Percentiles rank a stretch among this genome's conserved stretches.
These are phyloP conservation scores for Cactoblastis cactorum DNA, from an alignment of 2,888 invertebrate genomes.

Conservation along the genomic window DNA sequence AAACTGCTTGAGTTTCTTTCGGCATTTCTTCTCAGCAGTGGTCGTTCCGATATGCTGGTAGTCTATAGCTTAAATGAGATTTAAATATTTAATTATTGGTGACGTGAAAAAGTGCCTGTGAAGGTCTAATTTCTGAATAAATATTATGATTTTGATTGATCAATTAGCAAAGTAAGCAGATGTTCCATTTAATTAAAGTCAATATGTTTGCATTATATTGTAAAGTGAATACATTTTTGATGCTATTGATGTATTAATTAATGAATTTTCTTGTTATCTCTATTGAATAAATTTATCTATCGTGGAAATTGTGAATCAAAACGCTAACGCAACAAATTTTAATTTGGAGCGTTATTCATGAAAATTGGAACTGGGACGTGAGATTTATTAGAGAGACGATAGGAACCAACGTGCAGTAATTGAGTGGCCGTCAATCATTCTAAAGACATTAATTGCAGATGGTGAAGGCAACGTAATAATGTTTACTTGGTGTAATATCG, in stretches of 20 bases:
- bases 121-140: no score
- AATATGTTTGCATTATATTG: background rate
- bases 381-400: conserved; percentile 5
- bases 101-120: no score
- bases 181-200: background rate
- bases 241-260: no score
- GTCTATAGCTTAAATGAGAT: no score
- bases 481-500: background rate
- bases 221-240: no score
- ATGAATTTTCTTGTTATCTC: no score
- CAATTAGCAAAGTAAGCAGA: conserved; percentile 6
- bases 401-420: background rate
- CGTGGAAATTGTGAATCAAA: background rate
- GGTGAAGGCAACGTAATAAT: background rate
- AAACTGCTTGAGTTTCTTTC: no score
- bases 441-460: conserved; percentile 5
- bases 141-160: no score
- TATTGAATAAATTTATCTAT: no score
- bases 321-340: background rate
- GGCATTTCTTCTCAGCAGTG: no score
- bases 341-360: background rate
- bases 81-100: no score
- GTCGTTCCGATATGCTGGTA: no score
- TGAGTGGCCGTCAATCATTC: conserved; percentile 9
- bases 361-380: background rate